These are phyloP conservation scores for Nothobranchius kuhntae DNA, from an alignment of 2,113 vertebrate species.

Conservation along the genomic window DNA sequence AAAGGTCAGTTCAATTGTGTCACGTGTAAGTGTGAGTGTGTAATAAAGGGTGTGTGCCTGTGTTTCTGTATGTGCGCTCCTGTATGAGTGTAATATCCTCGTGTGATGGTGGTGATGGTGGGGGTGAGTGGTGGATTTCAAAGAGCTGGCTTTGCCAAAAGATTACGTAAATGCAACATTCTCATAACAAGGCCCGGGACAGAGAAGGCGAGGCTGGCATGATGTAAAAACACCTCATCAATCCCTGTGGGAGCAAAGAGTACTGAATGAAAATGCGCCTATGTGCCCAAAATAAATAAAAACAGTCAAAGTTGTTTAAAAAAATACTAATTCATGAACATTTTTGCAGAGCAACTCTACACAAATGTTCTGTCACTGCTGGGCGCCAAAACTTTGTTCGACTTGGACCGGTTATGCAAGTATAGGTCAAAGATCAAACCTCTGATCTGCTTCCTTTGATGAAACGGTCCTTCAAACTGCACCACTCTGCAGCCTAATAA, in stretches of 20 bases:
- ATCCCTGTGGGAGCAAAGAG: conserved; percentile 19
- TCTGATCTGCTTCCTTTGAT: too few species aligned
- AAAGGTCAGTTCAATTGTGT: conserved; percentile 43
- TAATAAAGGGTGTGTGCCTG: conserved; percentile 26
- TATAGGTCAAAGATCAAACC: too few species aligned
- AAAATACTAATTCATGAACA: neutral
- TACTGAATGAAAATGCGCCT: conserved; percentile 9
- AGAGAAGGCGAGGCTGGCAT: conserved; percentile 41
- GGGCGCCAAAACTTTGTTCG: neutral
- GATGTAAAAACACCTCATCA: conserved; percentile 24
- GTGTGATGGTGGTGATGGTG: conserved; percentile 24
- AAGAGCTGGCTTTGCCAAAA: conserved; percentile 30
- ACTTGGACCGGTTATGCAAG: too few species aligned
- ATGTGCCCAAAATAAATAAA: neutral
- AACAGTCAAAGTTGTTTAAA: neutral
- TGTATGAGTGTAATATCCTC: conserved; percentile 23
- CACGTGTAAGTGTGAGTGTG: conserved; percentile 37
- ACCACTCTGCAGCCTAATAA: too few species aligned
- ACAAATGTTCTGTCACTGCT: neutral
- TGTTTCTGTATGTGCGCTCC: conserved; percentile 44
- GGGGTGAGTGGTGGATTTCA: conserved; percentile 53
- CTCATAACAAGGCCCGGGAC: conserved; percentile 31
- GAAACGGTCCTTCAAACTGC: too few species aligned
- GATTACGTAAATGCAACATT: conserved; percentile 56
- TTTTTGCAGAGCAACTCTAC: neutral